Conservation (phyloP, 2,113 vertebrate species). For the Colaptes auratus region DNA sequence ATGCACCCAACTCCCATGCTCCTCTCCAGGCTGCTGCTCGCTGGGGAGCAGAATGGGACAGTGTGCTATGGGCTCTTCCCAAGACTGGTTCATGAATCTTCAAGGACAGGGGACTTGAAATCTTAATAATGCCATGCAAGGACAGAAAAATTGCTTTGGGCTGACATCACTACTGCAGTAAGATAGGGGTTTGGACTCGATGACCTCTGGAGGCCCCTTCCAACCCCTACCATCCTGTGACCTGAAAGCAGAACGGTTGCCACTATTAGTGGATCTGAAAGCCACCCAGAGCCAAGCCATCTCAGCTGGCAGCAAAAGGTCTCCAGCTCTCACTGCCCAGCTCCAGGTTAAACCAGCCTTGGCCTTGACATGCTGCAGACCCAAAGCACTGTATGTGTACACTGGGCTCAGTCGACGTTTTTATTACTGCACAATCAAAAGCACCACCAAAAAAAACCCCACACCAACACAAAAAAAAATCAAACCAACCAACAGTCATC, state of each 20-base stretch:
- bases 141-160: background rate
- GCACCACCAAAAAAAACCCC: background rate
- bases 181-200: too few relatives aligned
- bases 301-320: fast-evolving
- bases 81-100: background rate
- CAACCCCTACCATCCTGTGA: too few relatives aligned
- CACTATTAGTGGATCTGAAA: background rate
- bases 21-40: background rate
- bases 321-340: background rate
- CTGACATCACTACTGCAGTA: background rate
- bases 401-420: background rate
- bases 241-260: background rate
- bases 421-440: background rate
- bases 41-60: background rate
- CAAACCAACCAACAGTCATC: background rate
- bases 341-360: background rate
- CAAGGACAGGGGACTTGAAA: background rate
- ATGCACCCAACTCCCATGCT: fast-evolving
- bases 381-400: background rate
- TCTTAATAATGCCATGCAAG: fast-evolving
- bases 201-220: too few relatives aligned
- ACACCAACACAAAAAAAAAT: background rate
- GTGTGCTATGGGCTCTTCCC: background rate
- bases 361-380: background rate
- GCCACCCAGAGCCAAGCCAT: background rate